These are phyloP conservation scores for Drosophila arizonae DNA, from an alignment of 1,140 invertebrate genomes.

Conservation along the genomic window DNA sequence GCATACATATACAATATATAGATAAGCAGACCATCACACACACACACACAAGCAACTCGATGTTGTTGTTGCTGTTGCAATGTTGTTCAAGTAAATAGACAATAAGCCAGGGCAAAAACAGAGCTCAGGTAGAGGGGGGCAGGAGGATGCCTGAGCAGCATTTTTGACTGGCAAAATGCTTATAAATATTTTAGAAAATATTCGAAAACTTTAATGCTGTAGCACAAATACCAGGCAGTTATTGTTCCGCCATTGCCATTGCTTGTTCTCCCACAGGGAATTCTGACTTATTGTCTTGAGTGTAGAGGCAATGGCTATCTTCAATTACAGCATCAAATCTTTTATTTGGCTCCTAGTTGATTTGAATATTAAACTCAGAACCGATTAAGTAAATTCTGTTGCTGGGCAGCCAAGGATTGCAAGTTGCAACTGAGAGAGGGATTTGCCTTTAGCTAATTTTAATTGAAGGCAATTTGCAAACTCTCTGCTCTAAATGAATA, in stretches of 20 bases:
- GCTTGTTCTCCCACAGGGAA: background rate
- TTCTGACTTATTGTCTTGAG: slow-evolving; percentile 5
- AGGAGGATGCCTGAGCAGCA: background rate
- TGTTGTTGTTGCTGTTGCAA: slow-evolving; percentile 21
- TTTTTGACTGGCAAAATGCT: slow-evolving; percentile 38
- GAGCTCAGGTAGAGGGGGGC: background rate
- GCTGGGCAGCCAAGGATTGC: slow-evolving; percentile 6
- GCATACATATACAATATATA: slow-evolving; percentile 29
- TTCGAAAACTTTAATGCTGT: slow-evolving; percentile 42
- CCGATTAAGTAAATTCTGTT: slow-evolving; percentile 16
- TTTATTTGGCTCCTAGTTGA: slow-evolving; percentile 21
- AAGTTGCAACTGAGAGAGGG: slow-evolving; percentile 5
- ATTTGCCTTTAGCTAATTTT: slow-evolving; percentile 54
- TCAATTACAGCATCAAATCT: background rate
- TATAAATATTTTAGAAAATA: slow-evolving; percentile 60
- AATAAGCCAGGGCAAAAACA: slow-evolving; percentile 25
- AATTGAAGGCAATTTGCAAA: slow-evolving; percentile 73
- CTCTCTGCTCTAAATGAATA: background rate
- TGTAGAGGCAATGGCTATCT: background rate
- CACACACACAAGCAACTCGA: slow-evolving; percentile 1
- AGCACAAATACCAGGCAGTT: slow-evolving; percentile 34
- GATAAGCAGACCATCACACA: slow-evolving; percentile 1
- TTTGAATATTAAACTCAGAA: slow-evolving; percentile 53
- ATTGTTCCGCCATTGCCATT: slow-evolving; percentile 4
- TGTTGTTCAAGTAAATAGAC: slow-evolving; percentile 55